Conservation (phyloP, 2,113 vertebrate genomes). For the Calyptomena viridis region DNA sequence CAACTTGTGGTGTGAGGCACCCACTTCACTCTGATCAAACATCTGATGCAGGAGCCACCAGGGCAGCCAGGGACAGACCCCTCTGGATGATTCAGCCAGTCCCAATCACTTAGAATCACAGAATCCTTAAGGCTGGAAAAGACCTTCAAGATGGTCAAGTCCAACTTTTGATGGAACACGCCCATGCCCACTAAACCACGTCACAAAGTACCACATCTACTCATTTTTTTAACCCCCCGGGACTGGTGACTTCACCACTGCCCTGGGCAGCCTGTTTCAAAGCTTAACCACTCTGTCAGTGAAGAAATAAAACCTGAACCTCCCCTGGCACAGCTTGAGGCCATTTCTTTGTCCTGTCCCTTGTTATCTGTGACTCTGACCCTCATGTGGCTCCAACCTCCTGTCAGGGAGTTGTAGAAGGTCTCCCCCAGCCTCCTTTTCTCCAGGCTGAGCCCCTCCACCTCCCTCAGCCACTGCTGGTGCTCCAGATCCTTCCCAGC, state of each 20-base stretch:
- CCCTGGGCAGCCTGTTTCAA: background rate
- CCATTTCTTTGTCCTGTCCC: background rate
- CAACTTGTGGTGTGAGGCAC: background rate
- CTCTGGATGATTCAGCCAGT: background rate
- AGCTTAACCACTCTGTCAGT: background rate
- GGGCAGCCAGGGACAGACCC: background rate
- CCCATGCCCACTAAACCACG: background rate
- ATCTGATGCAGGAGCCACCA: background rate
- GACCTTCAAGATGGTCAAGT: background rate
- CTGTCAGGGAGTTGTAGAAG: background rate
- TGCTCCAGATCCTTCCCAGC: fast-evolving
- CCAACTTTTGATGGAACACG: background rate
- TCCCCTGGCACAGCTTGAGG: background rate
- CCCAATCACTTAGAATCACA: background rate
- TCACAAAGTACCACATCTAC: background rate
- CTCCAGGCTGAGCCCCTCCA: background rate
- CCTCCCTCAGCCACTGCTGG: background rate
- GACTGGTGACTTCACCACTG: background rate
- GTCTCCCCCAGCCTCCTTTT: background rate
- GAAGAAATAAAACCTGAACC: background rate
- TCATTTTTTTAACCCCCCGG: fast-evolving
- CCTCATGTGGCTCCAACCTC: background rate
- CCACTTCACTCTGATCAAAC: too few species aligned
- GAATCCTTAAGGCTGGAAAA: background rate
- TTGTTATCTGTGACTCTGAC: fast-evolving